A percentile compares a stretch with the other conserved stretches of the same genome.
Conservation (phyloP, 1,140 invertebrate genomes). For the Rhagoletis pomonella region DNA sequence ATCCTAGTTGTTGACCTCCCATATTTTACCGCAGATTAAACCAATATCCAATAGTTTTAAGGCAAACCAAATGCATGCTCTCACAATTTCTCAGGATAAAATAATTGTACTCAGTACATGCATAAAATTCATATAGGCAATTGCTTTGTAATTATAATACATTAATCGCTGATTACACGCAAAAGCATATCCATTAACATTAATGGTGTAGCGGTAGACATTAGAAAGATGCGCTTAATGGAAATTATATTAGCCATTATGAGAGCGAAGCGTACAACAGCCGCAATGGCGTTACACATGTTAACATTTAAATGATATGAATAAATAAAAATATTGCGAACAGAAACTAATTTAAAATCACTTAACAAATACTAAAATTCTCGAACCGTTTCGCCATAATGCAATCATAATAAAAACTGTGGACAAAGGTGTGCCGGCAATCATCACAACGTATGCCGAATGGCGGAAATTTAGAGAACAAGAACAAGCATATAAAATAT, state of each 20-base stretch:
- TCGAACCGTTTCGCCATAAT: not conserved
- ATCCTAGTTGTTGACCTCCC: no score
- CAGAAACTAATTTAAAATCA: constrained; percentile 44
- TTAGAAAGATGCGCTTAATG: constrained; percentile 44
- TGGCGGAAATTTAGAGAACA: not conserved
- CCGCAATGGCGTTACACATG: not conserved
- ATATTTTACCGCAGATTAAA: no score
- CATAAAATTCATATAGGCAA: not conserved
- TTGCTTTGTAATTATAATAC: not conserved
- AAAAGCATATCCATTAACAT: not conserved
- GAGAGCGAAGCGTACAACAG: not conserved
- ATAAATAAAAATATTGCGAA: constrained; percentile 13
- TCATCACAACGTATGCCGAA: not conserved
- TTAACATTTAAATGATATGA: not conserved
- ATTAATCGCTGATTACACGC: not conserved
- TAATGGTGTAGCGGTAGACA: constrained; percentile 12
- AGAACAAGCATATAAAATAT: constrained; percentile 45
- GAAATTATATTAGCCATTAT: constrained; percentile 39
- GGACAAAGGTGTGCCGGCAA: constrained; percentile 32
- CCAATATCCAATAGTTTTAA: no score
- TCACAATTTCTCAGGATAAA: no score
- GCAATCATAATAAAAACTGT: constrained; percentile 43
- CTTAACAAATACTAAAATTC: constrained; percentile 43
- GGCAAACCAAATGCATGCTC: no score
- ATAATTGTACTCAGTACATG: not conserved